phyloP scores from a whole-genome alignment of 2,888 invertebrate species.

The Hydraecia micacea region DNA sequence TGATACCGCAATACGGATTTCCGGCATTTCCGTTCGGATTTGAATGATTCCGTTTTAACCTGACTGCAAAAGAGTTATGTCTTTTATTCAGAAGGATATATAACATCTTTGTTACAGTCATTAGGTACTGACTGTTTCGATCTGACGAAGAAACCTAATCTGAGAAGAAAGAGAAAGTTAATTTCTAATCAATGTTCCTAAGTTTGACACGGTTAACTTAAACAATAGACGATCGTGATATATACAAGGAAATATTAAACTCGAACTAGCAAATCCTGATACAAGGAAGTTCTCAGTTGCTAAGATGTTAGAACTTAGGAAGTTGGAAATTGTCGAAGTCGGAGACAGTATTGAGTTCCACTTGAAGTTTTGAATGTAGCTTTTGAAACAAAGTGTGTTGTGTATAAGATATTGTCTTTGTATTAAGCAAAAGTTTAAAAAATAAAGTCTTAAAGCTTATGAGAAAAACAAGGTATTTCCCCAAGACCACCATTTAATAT shows the following conservation, averaged over 20 bases:
- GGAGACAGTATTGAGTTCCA: slow-evolving; percentile 16
- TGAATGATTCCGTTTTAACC: not conserved
- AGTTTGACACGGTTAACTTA: slow-evolving; percentile 20
- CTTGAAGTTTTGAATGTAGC: slow-evolving; percentile 10
- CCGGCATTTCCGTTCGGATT: not conserved
- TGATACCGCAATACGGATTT: not conserved
- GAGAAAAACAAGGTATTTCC: slow-evolving; percentile 5
- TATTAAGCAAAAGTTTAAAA: not conserved
- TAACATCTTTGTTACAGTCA: not conserved
- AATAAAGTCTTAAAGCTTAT: not conserved
- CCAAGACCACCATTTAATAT: slow-evolving; percentile 10
- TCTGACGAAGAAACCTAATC: not conserved
- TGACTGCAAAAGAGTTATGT: not conserved
- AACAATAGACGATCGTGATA: slow-evolving; percentile 19
- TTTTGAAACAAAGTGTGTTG: slow-evolving; percentile 2
- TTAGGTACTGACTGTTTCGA: not conserved
- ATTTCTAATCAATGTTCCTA: not conserved
- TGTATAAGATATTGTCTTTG: not conserved
- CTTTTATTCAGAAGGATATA: not conserved
- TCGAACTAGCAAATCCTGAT: slow-evolving; percentile 37
- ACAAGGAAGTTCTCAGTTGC: slow-evolving; percentile 12
- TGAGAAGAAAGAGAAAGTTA: too few species aligned
- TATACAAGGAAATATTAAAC: slow-evolving; percentile 22
- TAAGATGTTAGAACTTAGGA: slow-evolving; percentile 32
- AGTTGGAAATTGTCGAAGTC: slow-evolving; percentile 10